Conservation (phyloP, 2,888 invertebrate genomes). For the Drosophila conformis region DNA sequence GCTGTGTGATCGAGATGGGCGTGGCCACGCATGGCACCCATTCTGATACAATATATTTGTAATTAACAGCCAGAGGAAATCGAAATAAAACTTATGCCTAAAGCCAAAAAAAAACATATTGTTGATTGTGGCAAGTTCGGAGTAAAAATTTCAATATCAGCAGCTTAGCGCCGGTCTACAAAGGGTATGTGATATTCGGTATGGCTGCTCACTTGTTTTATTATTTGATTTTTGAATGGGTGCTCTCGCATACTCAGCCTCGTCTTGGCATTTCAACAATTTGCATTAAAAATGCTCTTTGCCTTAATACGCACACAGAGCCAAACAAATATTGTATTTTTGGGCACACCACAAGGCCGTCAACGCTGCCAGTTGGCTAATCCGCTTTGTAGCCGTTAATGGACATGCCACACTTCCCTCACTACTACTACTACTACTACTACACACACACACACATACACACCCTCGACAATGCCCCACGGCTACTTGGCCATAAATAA, state of each 20-base stretch:
- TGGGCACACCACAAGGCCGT: slow-evolving; percentile 40
- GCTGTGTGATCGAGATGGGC: background rate
- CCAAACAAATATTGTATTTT: slow-evolving; percentile 12
- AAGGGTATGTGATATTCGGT: background rate
- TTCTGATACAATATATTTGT: background rate
- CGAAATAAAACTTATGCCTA: background rate
- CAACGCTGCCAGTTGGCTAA: slow-evolving; percentile 49
- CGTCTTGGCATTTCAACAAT: slow-evolving; percentile 48
- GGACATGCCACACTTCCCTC: slow-evolving; percentile 14
- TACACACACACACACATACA: background rate
- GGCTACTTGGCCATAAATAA: slow-evolving; percentile 44
- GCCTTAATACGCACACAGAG: slow-evolving; percentile 19
- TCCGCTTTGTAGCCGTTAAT: slow-evolving; percentile 67
- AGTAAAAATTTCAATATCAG: background rate
- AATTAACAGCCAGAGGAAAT: too few species aligned
- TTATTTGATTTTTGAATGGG: slow-evolving; percentile 3
- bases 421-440: background rate
- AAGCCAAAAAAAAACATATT: background rate
- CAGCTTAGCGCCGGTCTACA: background rate
- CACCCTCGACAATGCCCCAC: background rate
- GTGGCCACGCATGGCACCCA: background rate
- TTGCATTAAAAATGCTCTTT: slow-evolving; percentile 62
- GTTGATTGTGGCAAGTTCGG: background rate
- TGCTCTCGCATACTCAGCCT: slow-evolving; percentile 9
- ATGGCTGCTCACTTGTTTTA: background rate